Evolutionary conservation across 1,140 invertebrate genomes (phyloP).

Genomic region (Brachionus sp.): DNA sequence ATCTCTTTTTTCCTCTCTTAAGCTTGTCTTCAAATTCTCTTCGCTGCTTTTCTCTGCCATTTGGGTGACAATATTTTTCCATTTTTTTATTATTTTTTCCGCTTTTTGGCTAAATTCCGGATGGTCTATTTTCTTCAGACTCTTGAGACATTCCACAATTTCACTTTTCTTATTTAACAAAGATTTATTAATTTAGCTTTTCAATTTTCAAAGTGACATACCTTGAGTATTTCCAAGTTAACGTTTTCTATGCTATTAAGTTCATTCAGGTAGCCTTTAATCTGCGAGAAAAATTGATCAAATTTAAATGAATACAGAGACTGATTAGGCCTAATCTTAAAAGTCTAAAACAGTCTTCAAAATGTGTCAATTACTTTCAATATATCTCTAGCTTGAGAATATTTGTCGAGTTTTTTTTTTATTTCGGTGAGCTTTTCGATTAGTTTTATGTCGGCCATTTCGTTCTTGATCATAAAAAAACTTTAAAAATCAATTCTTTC

Average conservation of each 20-base stretch:
- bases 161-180: not conserved
- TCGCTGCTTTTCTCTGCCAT: not conserved
- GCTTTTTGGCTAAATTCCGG: not conserved
- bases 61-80: constrained; percentile 19
- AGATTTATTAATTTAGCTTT: not conserved
- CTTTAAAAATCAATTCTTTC: not conserved
- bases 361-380: constrained; percentile 13
- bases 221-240: constrained; percentile 25
- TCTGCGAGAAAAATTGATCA: not conserved
- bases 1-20: not conserved
- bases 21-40: not conserved
- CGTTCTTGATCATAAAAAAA: not conserved
- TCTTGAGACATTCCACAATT: constrained; percentile 37
- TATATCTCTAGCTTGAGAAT: constrained; percentile 23
- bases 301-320: not conserved
- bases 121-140: constrained; percentile 17
- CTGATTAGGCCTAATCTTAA: not conserved
- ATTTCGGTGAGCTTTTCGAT: constrained; percentile 27
- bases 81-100: not conserved
- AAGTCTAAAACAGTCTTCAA: not conserved
- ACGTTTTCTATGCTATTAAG: constrained; percentile 18
- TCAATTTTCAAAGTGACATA: not conserved
- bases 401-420: constrained; percentile 27
- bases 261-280: constrained; percentile 35
- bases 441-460: not conserved